A percentile compares a stretch with the other conserved stretches of the same genome.
These are phyloP conservation scores for Xerus rutilus DNA, from an alignment of 2,797 vertebrate species.

Conservation along the genomic window DNA sequence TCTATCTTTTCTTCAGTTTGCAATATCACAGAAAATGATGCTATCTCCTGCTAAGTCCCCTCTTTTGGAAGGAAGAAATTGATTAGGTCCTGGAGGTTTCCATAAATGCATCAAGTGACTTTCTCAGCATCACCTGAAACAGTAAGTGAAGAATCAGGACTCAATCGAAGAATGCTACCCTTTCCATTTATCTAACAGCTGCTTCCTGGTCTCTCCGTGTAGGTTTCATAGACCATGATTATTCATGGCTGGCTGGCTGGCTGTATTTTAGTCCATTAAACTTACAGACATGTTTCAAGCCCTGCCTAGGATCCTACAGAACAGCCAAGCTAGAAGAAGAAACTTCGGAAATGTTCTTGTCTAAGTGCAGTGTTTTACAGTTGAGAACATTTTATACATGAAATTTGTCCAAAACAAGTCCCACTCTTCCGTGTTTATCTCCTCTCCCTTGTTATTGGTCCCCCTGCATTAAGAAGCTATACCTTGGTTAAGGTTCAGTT, in stretches of 20 bases:
- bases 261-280: slow-evolving; percentile 12
- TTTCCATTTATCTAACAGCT: slow-evolving; percentile 47
- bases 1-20: slow-evolving; percentile 58
- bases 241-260: background rate
- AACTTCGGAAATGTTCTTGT: background rate
- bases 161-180: background rate
- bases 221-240: background rate
- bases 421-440: background rate
- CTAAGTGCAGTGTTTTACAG: slow-evolving; percentile 35
- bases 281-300: background rate
- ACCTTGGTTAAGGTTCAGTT: background rate
- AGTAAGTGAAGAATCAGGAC: slow-evolving; percentile 34
- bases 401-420: slow-evolving; percentile 10
- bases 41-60: slow-evolving; percentile 2
- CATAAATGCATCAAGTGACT: slow-evolving; percentile 53
- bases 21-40: slow-evolving; percentile 15
- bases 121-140: slow-evolving; percentile 24
- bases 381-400: slow-evolving; percentile 16
- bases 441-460: background rate
- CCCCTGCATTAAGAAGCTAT: background rate
- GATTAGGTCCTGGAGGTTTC: slow-evolving; percentile 51
- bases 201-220: background rate
- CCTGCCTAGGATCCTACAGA: background rate
- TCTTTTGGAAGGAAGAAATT: slow-evolving; percentile 40
- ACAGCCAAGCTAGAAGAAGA: background rate